These are phyloP conservation scores for Brachyopa scutellaris DNA, from an alignment of 2,888 invertebrate genomes.

Conservation along the genomic window DNA sequence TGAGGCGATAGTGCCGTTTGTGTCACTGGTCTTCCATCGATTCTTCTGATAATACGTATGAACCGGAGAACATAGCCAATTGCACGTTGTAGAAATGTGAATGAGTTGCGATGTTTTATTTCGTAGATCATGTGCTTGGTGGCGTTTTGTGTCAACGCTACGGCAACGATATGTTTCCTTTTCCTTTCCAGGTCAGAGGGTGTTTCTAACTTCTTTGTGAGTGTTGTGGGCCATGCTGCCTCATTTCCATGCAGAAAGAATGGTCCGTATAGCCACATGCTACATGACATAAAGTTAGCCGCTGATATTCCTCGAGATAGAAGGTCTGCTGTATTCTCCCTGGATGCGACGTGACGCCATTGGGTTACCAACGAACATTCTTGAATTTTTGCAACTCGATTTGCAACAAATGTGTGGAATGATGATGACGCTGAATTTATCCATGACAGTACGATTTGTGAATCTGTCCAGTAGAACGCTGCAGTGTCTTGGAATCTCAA, in stretches of 20 bases:
- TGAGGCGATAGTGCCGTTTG: neutral
- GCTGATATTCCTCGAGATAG: constrained; percentile 3
- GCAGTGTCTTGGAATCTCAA: no score
- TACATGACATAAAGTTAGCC: neutral
- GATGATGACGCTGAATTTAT: neutral
- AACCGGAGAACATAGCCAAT: neutral
- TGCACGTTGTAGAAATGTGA: neutral
- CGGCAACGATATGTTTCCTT: neutral
- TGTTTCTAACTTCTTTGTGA: neutral
- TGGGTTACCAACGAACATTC: neutral
- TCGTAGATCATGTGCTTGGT: neutral
- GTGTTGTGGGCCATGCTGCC: neutral
- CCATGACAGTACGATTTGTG: neutral
- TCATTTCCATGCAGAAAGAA: constrained; percentile 3
- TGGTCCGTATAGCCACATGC: constrained; percentile 25
- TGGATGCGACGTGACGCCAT: neutral
- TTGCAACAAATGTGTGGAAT: neutral
- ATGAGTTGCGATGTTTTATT: neutral
- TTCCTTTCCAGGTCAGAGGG: neutral
- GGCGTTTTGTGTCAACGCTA: neutral
- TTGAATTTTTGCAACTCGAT: constrained; percentile 11
- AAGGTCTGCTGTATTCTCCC: neutral
- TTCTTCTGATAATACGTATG: neutral
- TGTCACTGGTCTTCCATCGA: neutral
- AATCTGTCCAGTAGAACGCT: neutral